Conservation (phyloP, 2,113 vertebrate species). For the Sorex araneus region DNA sequence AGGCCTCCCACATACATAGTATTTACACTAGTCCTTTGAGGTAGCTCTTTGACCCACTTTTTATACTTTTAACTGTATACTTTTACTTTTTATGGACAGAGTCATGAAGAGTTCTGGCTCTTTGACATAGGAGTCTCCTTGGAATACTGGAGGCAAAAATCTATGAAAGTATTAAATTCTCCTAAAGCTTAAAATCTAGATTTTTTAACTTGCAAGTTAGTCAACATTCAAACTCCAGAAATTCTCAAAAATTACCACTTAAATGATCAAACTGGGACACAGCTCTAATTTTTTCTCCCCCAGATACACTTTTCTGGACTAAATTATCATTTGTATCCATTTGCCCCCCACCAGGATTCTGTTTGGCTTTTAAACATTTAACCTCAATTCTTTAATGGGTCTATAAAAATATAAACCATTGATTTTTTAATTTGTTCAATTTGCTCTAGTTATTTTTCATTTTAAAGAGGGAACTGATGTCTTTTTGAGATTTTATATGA, state of each 20-base stretch:
- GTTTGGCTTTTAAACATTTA: not conserved
- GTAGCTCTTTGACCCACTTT: not conserved
- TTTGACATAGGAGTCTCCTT: no score
- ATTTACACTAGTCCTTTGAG: not conserved
- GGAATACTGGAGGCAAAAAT: not conserved
- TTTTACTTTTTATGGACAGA: not conserved
- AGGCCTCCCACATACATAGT: no score
- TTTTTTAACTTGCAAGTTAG: not conserved
- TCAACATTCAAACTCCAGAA: not conserved
- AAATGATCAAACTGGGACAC: not conserved
- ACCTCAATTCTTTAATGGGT: not conserved
- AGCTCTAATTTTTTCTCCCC: not conserved
- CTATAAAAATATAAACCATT: not conserved
- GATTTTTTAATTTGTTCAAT: not conserved
- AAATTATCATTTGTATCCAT: not conserved
- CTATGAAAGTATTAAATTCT: no score
- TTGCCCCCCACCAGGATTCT: not conserved
- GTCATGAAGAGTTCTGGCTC: no score
- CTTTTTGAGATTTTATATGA: not conserved
- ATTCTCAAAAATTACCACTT: not conserved
- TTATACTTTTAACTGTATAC: not conserved
- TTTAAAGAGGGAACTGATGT: not conserved
- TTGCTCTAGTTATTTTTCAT: not conserved
- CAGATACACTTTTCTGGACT: not conserved
- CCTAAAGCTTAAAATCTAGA: no score